Conservation (phyloP, 2,113 vertebrate genomes). For the Carollia perspicillata region DNA sequence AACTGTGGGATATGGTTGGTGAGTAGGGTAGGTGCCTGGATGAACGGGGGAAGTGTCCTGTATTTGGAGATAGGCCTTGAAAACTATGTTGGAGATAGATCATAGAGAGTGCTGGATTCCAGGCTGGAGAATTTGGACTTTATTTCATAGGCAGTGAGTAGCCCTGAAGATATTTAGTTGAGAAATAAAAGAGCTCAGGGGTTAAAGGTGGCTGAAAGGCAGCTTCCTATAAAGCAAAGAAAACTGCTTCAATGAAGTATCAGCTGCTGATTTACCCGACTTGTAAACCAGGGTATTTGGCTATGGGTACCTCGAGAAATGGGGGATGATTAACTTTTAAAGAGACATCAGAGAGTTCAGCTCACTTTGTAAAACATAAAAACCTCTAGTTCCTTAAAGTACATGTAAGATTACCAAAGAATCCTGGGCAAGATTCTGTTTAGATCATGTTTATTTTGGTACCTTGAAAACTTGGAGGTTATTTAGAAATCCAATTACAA, state of each 20-base stretch:
- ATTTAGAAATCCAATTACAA: slow-evolving; percentile 62
- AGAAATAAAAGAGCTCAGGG: not conserved
- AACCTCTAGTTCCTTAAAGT: slow-evolving; percentile 41
- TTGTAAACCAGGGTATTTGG: not conserved
- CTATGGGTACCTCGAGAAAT: not conserved
- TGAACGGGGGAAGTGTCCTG: not conserved
- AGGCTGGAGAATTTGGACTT: not conserved
- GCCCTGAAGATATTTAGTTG: not conserved
- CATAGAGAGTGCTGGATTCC: not conserved
- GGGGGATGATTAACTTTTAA: not conserved
- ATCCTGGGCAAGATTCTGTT: slow-evolving; percentile 34
- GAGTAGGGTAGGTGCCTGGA: too few relatives aligned
- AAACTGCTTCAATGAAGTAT: not conserved
- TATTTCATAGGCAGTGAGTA: not conserved
- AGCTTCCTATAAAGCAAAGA: not conserved
- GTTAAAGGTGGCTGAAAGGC: not conserved
- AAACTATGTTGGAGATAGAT: not conserved
- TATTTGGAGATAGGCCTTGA: not conserved
- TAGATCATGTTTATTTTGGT: slow-evolving; percentile 61
- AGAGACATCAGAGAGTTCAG: not conserved
- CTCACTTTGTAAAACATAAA: not conserved
- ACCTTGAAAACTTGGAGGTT: slow-evolving; percentile 50
- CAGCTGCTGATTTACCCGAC: not conserved
- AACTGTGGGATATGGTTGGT: not conserved
- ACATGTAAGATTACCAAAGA: slow-evolving; percentile 13